Evolutionary conservation across 2,113 vertebrate genomes (phyloP).

Genomic region (Glaucidium brasilianum): DNA sequence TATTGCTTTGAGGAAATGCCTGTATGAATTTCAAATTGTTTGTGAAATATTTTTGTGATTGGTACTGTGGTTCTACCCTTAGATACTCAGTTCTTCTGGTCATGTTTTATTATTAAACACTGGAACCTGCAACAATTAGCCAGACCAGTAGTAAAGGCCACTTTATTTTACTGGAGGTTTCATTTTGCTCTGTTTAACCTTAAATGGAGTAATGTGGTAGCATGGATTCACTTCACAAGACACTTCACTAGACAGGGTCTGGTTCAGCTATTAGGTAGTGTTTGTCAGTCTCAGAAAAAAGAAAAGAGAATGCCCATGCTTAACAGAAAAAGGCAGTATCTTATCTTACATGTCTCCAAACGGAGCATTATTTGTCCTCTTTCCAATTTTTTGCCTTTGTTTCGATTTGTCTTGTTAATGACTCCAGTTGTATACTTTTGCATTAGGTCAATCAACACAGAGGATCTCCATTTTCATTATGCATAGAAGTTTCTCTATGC

Average conservation of each 20-base stretch:
- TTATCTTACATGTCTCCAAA: not conserved
- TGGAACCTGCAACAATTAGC: not conserved
- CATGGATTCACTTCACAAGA: not conserved
- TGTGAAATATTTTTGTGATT: not conserved
- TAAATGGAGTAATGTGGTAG: not conserved
- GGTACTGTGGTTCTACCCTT: not conserved
- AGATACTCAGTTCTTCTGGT: not conserved
- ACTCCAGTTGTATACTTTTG: not conserved
- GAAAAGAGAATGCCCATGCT: not conserved
- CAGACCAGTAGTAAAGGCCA: not conserved
- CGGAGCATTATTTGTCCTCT: not conserved
- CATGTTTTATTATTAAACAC: not conserved
- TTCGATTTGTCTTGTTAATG: not conserved
- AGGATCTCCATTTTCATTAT: not conserved
- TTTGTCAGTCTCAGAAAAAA: not conserved
- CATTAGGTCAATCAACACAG: not conserved
- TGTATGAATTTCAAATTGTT: not conserved
- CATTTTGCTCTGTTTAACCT: not conserved
- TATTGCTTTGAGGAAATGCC: slow-evolving; percentile 3
- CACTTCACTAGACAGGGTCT: not conserved
- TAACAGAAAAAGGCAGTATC: not conserved
- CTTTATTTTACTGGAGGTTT: not conserved
- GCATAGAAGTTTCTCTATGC: not conserved
- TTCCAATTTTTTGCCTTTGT: not conserved
- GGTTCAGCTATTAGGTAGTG: not conserved